phyloP scores from a whole-genome alignment of 2,888 invertebrate genomes.

The Pseudococcus jackbeardsleyi region DNA sequence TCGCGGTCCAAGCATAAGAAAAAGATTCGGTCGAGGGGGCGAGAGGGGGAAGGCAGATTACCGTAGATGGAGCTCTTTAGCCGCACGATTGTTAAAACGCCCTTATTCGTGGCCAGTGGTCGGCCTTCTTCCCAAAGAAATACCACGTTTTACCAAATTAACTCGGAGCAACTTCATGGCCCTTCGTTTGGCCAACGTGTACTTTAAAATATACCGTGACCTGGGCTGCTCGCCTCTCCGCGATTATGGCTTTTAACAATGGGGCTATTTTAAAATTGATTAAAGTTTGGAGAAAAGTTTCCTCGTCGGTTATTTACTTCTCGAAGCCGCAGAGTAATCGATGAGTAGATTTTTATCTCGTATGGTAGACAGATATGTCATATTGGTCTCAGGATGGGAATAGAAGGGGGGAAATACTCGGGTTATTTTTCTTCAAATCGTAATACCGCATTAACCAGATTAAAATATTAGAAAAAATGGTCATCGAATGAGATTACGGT shows the following conservation, averaged over 20 bases:
- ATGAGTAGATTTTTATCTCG: not conserved
- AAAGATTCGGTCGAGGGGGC: not conserved
- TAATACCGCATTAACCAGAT: not conserved
- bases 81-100: conserved; percentile 20
- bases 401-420: not conserved
- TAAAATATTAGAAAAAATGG: not conserved
- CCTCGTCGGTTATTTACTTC: not conserved
- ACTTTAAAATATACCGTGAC: not conserved
- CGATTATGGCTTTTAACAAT: conserved; percentile 27
- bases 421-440: not conserved
- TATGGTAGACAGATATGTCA: not conserved
- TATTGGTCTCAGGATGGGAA: not conserved
- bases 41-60: not conserved
- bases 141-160: conserved; percentile 36
- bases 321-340: not conserved
- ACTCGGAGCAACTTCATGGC: not conserved
- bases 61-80: not conserved
- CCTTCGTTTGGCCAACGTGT: not conserved
- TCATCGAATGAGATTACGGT: not conserved
- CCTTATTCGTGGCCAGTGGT: not conserved
- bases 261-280: conserved; percentile 29
- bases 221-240: too few relatives aligned
- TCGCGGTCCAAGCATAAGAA: not conserved
- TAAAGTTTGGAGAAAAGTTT: conserved; percentile 6
- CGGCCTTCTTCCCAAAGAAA: not conserved